A percentile compares a stretch with the other conserved stretches of the same genome.
These are phyloP conservation scores for Torymus texanus DNA, from an alignment of 2,888 invertebrate species.

Conservation along the genomic window DNA sequence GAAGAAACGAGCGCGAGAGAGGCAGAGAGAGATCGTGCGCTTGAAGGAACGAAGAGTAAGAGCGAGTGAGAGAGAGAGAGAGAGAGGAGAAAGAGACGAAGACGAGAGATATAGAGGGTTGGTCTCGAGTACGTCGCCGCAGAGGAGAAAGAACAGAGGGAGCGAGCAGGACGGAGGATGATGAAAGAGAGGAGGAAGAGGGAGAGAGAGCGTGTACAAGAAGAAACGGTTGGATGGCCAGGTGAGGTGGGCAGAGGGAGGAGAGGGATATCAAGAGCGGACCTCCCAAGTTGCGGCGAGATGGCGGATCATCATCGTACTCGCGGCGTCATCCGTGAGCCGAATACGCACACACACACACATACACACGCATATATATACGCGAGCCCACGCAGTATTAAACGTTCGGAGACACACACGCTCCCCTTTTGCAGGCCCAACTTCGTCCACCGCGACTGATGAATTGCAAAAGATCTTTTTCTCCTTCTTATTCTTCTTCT, in stretches of 20 bases:
- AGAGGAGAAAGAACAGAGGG: constrained; percentile 54
- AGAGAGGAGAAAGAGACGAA: constrained; percentile 30
- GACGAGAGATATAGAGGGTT: constrained; percentile 55
- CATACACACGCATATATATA: not conserved
- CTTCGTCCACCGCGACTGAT: constrained; percentile 44
- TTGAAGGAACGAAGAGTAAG: constrained; percentile 58
- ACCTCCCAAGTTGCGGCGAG: constrained; percentile 75
- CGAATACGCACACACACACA: constrained; percentile 7
- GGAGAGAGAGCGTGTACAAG: constrained; percentile 65
- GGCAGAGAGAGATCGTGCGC: constrained; percentile 50
- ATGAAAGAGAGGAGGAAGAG: constrained; percentile 55
- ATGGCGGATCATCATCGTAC: constrained; percentile 74
- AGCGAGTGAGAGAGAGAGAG: constrained; percentile 59
- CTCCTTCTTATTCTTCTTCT: no score
- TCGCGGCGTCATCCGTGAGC: constrained; percentile 46
- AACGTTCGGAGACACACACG: constrained; percentile 11
- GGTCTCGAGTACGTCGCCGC: constrained; percentile 48
- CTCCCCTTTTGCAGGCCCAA: not conserved
- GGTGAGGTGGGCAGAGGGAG: constrained; percentile 61
- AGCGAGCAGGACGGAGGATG: constrained; percentile 57
- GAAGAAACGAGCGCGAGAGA: constrained; percentile 47
- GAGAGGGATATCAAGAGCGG: constrained; percentile 74
- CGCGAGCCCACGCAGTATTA: constrained; percentile 19
- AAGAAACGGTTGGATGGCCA: constrained; percentile 69
- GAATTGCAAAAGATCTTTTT: constrained; percentile 47